phyloP scores from a whole-genome alignment of 2,113 vertebrate species.

The Aegithalos caudatus region DNA sequence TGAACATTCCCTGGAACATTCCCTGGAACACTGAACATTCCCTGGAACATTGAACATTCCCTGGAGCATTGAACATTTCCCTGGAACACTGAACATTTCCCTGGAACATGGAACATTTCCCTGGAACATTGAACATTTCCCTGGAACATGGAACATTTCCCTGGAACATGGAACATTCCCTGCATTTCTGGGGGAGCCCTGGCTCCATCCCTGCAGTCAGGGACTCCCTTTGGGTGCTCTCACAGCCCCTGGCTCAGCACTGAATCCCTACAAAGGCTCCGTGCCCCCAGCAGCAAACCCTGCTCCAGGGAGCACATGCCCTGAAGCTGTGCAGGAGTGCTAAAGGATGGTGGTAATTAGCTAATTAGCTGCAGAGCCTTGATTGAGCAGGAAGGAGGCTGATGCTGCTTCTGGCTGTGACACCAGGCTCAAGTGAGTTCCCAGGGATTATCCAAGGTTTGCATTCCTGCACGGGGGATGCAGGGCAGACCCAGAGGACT shows the following conservation, averaged over 20 bases:
- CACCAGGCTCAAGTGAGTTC: rapidly evolving
- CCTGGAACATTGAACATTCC: too few relatives aligned
- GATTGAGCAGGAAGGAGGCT: not conserved
- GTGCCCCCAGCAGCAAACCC: not conserved
- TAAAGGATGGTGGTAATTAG: not conserved
- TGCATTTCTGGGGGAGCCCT: not conserved
- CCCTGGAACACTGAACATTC: too few relatives aligned
- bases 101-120: too few relatives aligned
- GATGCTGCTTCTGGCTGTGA: not conserved
- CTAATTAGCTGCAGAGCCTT: not conserved
- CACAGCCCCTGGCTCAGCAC: rapidly evolving
- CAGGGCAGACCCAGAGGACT: rapidly evolving
- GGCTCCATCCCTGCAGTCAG: too few relatives aligned
- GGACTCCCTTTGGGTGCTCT: rapidly evolving
- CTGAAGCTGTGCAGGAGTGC: not conserved
- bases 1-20: too few relatives aligned
- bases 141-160: too few relatives aligned
- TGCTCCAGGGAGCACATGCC: not conserved
- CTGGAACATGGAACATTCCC: too few relatives aligned
- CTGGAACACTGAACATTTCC: too few relatives aligned
- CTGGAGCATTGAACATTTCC: too few relatives aligned
- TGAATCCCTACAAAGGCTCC: rapidly evolving
- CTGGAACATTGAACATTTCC: too few relatives aligned
- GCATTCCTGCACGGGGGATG: rapidly evolving
- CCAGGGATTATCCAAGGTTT: rapidly evolving